Conservation (phyloP, 2,888 invertebrate genomes). For the Lasioglossum marginatum region DNA sequence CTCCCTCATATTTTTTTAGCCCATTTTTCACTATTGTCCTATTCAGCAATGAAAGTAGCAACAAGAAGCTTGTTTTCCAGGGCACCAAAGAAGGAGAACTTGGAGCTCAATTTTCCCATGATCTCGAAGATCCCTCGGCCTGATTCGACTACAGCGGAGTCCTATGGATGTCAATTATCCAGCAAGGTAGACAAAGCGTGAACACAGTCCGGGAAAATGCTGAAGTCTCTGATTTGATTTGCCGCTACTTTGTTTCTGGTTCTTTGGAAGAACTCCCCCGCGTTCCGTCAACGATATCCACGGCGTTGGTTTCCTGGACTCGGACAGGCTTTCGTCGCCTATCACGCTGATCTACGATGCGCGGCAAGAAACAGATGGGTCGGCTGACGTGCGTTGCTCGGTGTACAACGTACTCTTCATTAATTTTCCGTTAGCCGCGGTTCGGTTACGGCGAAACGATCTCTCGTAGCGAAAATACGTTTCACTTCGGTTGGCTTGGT, state of each 20-base stretch:
- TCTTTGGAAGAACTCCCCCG: background rate
- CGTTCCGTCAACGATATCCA: slow-evolving; percentile 35
- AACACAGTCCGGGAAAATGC: background rate
- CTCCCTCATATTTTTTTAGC: background rate
- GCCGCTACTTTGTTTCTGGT: background rate
- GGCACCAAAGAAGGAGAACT: background rate
- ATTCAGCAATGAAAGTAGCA: background rate
- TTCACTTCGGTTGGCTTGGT: slow-evolving; percentile 42
- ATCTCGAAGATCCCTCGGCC: background rate
- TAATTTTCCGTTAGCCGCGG: slow-evolving; percentile 63
- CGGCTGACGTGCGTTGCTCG: slow-evolving; percentile 31
- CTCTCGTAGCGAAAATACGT: slow-evolving; percentile 46
- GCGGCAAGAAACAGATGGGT: slow-evolving; percentile 59
- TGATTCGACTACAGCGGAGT: background rate
- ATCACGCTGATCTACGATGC: slow-evolving; percentile 52
- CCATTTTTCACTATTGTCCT: background rate
- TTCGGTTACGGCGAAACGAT: slow-evolving; percentile 55
- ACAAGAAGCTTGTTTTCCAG: background rate
- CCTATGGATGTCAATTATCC: background rate
- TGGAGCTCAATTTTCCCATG: background rate
- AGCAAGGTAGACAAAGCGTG: background rate
- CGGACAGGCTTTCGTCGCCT: slow-evolving; percentile 50
- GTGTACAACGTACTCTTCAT: slow-evolving; percentile 57
- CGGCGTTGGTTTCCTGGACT: slow-evolving; percentile 26
- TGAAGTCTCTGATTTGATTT: background rate